Conservation (phyloP, 2,797 vertebrate species). For the Arvicola amphibius region DNA sequence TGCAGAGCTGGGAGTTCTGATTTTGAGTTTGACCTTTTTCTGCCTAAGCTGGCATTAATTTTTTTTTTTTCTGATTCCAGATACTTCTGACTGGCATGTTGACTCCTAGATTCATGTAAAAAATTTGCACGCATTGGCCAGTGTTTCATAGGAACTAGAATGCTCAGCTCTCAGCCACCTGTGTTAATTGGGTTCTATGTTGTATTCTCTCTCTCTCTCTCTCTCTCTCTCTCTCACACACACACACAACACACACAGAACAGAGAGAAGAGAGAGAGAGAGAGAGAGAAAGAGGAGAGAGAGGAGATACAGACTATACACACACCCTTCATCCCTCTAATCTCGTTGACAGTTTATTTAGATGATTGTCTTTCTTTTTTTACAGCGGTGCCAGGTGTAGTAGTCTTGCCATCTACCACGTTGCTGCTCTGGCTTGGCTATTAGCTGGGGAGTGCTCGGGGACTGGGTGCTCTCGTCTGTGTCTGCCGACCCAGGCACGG, state of each 20-base stretch:
- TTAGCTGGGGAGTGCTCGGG: not conserved
- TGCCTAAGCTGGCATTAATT: not conserved
- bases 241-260: not conserved
- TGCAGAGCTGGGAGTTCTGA: not conserved
- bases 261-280: no score
- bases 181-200: not conserved
- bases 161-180: not conserved
- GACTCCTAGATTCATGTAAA: not conserved
- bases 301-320: not conserved
- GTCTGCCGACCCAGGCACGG: accelerated
- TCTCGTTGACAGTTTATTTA: not conserved
- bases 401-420: accelerated
- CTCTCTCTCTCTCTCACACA: not conserved
- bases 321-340: accelerated
- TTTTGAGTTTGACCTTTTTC: not conserved
- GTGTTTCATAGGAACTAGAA: not conserved
- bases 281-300: no score
- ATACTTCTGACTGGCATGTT: not conserved
- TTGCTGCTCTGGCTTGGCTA: not conserved
- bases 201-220: not conserved
- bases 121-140: not conserved
- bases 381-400: not conserved
- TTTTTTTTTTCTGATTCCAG: not conserved
- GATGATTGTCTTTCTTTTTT: not conserved
- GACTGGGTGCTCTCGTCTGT: not conserved